These are phyloP conservation scores for Trididemnum miniatum DNA, from an alignment of 23 tunicate genomes.

Conservation along the genomic window DNA sequence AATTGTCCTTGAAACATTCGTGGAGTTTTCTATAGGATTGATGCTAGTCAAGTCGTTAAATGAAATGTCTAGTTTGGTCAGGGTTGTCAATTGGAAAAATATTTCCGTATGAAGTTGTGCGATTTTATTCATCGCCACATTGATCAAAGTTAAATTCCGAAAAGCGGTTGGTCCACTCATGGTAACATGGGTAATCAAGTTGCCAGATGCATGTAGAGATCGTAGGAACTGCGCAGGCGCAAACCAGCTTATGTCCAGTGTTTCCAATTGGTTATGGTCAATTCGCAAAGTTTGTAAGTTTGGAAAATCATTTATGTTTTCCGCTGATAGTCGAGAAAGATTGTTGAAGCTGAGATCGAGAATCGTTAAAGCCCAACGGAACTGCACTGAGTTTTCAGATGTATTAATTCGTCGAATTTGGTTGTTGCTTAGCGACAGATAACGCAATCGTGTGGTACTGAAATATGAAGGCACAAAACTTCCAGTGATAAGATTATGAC, in stretches of 20 bases:
- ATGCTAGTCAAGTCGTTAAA: background rate
- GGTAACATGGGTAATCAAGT: background rate
- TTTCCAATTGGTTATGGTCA: background rate
- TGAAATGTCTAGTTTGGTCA: background rate
- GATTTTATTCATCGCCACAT: background rate
- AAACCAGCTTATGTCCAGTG: background rate
- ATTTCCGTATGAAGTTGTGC: background rate
- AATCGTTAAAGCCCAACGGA: too few species aligned
- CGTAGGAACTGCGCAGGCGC: background rate
- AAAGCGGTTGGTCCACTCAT: background rate
- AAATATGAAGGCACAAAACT: too few species aligned
- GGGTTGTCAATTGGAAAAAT: background rate
- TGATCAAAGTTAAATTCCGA: background rate
- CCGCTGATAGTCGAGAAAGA: background rate
- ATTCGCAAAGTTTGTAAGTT: background rate
- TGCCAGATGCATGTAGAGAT: background rate
- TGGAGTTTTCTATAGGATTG: too few species aligned
- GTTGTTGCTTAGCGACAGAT: too few species aligned
- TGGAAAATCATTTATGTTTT: background rate
- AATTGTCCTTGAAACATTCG: too few species aligned
- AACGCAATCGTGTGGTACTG: too few species aligned
- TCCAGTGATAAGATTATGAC: too few species aligned
- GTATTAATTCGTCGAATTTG: too few species aligned
- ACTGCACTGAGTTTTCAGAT: too few species aligned
- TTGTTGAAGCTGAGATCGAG: conserved; percentile 2